These are phyloP conservation scores for Plusia festucae DNA, from an alignment of 2,888 invertebrate genomes.

Conservation along the genomic window DNA sequence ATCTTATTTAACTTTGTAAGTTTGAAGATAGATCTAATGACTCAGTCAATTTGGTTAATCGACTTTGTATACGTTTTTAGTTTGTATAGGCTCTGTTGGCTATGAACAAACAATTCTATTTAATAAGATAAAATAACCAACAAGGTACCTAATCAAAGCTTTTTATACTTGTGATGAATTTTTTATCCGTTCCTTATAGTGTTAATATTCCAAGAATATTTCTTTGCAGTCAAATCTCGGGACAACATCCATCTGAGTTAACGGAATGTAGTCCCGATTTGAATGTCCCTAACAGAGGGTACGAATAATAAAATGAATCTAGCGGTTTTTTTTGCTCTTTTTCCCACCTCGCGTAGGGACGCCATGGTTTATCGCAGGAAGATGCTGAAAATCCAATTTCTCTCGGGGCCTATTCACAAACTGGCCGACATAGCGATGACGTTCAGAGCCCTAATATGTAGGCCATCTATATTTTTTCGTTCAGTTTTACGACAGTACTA, in stretches of 20 bases:
- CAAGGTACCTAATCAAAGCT: slow-evolving; percentile 9
- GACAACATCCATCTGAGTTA: slow-evolving; percentile 32
- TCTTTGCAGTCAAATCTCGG: slow-evolving; percentile 36
- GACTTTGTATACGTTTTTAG: slow-evolving; percentile 33
- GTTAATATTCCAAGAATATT: background rate
- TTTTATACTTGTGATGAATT: slow-evolving; percentile 12
- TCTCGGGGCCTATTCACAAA: slow-evolving; percentile 66
- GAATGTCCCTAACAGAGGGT: slow-evolving; percentile 57
- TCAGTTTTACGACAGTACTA: slow-evolving; percentile 57
- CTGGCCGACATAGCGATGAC: slow-evolving; percentile 55
- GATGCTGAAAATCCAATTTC: slow-evolving; percentile 66
- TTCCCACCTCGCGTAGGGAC: slow-evolving; percentile 28
- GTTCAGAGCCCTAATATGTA: slow-evolving; percentile 53
- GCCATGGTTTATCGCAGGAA: slow-evolving; percentile 47
- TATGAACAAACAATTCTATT: slow-evolving; percentile 22
- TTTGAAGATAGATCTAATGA: slow-evolving; percentile 43
- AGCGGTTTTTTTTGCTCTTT: slow-evolving; percentile 53
- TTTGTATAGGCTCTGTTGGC: slow-evolving; percentile 26
- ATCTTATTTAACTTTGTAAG: slow-evolving; percentile 30
- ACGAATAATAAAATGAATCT: slow-evolving; percentile 54
- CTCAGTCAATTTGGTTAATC: slow-evolving; percentile 48
- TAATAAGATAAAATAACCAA: slow-evolving; percentile 28
- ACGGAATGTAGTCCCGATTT: slow-evolving; percentile 44
- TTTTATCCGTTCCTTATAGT: background rate
- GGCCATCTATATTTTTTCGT: slow-evolving; percentile 62